phyloP scores from a whole-genome alignment of 1,140 invertebrate species.

The Drosophila oshimai region DNA sequence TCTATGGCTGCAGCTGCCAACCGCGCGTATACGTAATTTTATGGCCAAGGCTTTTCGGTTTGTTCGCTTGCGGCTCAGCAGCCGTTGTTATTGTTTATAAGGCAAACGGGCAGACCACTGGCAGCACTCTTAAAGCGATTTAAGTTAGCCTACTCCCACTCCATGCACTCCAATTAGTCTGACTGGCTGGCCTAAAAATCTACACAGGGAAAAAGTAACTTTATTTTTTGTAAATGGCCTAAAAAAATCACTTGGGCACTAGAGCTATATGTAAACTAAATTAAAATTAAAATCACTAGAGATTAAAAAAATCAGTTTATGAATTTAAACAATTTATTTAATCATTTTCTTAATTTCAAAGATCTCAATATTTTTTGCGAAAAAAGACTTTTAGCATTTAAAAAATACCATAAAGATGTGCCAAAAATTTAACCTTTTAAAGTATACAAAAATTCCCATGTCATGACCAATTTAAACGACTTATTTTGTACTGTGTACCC shows the following conservation, averaged over 20 bases:
- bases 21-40: conserved; percentile 64
- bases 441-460: neutral
- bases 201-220: neutral
- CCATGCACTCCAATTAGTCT: conserved; percentile 48
- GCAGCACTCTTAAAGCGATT: conserved; percentile 56
- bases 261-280: no score
- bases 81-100: conserved; percentile 50
- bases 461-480: no score
- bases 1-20: conserved; percentile 33
- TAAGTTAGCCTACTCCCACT: conserved; percentile 12
- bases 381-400: no score
- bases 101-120: neutral
- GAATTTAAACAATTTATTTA: no score
- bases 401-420: no score
- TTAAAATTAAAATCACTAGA: no score
- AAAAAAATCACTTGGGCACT: no score
- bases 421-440: neutral
- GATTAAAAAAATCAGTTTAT: no score
- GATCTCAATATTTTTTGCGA: no score
- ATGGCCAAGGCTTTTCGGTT: conserved; percentile 50
- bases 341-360: no score
- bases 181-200: neutral
- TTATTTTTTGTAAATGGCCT: no score
- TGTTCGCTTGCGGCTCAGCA: conserved; percentile 39
- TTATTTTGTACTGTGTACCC: neutral